phyloP scores from a whole-genome alignment of 1,140 invertebrate genomes.

The Drosophila erecta region DNA sequence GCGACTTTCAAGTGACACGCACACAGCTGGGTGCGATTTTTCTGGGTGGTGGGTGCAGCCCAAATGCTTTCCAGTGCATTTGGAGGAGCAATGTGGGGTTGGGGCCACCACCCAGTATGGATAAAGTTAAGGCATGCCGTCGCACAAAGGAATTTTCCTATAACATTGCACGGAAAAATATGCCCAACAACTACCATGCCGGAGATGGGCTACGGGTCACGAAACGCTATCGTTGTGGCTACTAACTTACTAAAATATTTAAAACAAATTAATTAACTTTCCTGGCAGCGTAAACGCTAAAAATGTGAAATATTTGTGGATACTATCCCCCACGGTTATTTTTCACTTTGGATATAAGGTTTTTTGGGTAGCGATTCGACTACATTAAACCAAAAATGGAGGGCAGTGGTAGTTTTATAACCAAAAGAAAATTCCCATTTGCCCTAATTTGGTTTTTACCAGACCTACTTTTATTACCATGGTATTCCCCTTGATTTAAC shows the following conservation, averaged over 20 bases:
- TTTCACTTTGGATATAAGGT: too few relatives aligned
- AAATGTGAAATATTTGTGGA: too few relatives aligned
- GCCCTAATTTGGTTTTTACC: too few relatives aligned
- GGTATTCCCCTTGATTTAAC: background rate
- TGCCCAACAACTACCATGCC: constrained; percentile 4
- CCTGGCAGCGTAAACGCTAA: background rate
- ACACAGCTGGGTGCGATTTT: constrained; percentile 13
- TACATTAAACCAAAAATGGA: too few relatives aligned
- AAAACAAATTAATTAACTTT: background rate
- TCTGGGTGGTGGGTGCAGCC: background rate
- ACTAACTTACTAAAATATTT: background rate
- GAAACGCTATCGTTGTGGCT: background rate
- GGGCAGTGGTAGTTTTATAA: too few relatives aligned
- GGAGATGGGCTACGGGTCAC: background rate
- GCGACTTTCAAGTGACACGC: constrained; percentile 69
- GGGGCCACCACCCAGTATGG: constrained; percentile 6
- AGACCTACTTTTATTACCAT: background rate
- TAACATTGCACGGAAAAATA: constrained; percentile 39
- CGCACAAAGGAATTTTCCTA: constrained; percentile 58
- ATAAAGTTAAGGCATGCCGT: constrained; percentile 41
- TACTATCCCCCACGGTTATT: too few relatives aligned
- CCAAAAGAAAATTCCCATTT: too few relatives aligned
- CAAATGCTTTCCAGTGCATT: background rate
- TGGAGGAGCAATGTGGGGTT: background rate
- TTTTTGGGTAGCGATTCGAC: too few relatives aligned